Percentiles rank a stretch among this genome's conserved stretches.
Evolutionary conservation across 2,113 vertebrate genomes (phyloP).

Genomic region (Syrrhaptes paradoxus): DNA sequence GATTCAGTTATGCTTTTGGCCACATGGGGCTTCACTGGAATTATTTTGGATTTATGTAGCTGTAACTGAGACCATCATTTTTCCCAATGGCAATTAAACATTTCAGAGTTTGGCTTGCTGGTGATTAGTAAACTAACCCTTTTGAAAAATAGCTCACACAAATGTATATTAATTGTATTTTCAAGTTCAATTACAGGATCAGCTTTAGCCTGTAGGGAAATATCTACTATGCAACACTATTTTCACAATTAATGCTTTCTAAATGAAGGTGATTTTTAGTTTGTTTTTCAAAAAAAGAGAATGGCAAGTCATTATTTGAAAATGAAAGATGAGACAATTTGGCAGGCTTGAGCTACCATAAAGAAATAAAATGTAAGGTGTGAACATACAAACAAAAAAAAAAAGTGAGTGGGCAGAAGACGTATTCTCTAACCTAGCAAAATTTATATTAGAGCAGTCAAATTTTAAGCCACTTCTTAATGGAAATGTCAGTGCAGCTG

Average conservation of each 20-base stretch:
- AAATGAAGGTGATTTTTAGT: not conserved
- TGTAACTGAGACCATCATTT: not conserved
- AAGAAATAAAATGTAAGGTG: slow-evolving; percentile 22
- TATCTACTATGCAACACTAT: not conserved
- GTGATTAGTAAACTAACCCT: not conserved
- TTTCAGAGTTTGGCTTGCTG: not conserved
- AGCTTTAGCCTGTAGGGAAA: not conserved
- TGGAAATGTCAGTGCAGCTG: not conserved
- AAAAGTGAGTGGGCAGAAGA: not conserved
- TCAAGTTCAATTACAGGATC: not conserved
- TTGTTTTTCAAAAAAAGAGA: not conserved
- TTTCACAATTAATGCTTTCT: not conserved
- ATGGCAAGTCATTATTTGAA: not conserved
- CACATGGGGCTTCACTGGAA: not conserved
- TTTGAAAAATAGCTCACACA: not conserved
- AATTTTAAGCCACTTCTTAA: slow-evolving; percentile 27
- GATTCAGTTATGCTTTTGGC: not conserved
- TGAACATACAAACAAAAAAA: slow-evolving; percentile 23
- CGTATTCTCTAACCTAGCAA: not conserved
- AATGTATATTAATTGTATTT: not conserved
- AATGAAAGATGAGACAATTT: not conserved
- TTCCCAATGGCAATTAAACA: not conserved
- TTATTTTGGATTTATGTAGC: not conserved
- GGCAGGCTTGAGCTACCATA: not conserved
- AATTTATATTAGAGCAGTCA: not conserved